Evolutionary conservation across 2,888 invertebrate genomes (phyloP), one percentile per base, ranked within the genome.

Genomic region (Ormyrus thymus): DNA sequence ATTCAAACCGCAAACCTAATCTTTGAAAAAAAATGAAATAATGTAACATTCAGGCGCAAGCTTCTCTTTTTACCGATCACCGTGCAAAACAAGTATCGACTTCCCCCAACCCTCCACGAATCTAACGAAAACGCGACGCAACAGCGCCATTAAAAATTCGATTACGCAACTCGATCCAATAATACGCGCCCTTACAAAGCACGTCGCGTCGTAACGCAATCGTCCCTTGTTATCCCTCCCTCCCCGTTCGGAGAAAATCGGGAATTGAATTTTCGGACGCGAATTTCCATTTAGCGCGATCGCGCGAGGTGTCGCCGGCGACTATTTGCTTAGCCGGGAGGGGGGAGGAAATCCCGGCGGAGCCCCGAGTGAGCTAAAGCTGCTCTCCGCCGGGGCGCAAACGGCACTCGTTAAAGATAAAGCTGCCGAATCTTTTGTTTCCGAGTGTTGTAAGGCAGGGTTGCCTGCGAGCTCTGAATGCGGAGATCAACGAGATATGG

Each of bases 391-490:
- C 29, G 29, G 50, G 43, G 58, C 45, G 6, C 43, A 11, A 29
- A 29, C 15, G 6, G 55, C 50, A 69, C 81, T 78, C 80, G 79
- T 80, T 74, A 82, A 82, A 84, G 84, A 86, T 84, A 86, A 84
- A 85, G 83, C 81, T 84, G 84, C 81, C 83, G 81, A 86, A 86
- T 85, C 86, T 84, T 86, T 86, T 86, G 84, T 86, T 85, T 85
- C 82, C 82, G 79, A 81, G 79, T 9, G 43, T 29, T 29, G 29
- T 29, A 29, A 4, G 29, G 29, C 29, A 3, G 29, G 29, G 3
- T 29, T 29, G 29, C 29, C 29, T 29, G 29, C 29, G 29, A 29
- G 29, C 29, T 29, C 29, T 29, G 29, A 29, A 29, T 29, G 29
- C 29, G 29, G 29, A 29, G 29, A 29, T 29, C 29, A 29, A 29